These are phyloP conservation scores for Propithecus coquereli DNA, from an alignment of 2,113 vertebrate genomes.

Conservation along the genomic window DNA sequence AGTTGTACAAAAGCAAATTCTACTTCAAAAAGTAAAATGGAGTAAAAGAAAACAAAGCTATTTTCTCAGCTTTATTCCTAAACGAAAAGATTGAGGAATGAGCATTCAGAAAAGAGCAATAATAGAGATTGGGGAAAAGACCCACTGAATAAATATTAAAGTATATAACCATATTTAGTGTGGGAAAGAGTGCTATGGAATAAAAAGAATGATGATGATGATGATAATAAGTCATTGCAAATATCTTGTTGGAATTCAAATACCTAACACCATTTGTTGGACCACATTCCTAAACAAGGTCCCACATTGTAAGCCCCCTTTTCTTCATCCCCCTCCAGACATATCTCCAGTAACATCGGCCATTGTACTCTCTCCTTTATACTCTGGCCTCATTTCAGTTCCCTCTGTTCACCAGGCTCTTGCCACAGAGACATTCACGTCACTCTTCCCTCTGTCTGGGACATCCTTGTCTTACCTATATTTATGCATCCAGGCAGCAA, in stretches of 20 bases:
- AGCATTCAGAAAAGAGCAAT: not conserved
- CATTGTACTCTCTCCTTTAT: not conserved
- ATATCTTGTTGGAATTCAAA: not conserved
- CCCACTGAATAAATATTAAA: not conserved
- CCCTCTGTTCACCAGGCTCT: not conserved
- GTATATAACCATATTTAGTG: not conserved
- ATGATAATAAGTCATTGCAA: not conserved
- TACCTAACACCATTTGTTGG: not conserved
- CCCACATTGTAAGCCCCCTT: no score
- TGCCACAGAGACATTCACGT: not conserved
- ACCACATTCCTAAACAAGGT: not conserved
- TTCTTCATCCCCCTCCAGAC: not conserved
- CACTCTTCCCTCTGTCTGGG: not conserved
- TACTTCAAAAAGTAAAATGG: constrained; percentile 25
- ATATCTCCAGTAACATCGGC: accelerated
- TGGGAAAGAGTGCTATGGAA: not conserved
- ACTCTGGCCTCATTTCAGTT: not conserved
- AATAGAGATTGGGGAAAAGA: not conserved
- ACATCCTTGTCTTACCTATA: not conserved
- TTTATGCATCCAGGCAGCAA: not conserved
- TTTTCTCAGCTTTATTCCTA: constrained; percentile 28
- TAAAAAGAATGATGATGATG: not conserved
- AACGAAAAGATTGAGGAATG: not conserved
- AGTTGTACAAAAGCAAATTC: constrained; percentile 35
- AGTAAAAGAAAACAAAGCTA: constrained; percentile 39